Conservation (phyloP, 2,797 vertebrate species). For the Anomalospiza imberbis region DNA sequence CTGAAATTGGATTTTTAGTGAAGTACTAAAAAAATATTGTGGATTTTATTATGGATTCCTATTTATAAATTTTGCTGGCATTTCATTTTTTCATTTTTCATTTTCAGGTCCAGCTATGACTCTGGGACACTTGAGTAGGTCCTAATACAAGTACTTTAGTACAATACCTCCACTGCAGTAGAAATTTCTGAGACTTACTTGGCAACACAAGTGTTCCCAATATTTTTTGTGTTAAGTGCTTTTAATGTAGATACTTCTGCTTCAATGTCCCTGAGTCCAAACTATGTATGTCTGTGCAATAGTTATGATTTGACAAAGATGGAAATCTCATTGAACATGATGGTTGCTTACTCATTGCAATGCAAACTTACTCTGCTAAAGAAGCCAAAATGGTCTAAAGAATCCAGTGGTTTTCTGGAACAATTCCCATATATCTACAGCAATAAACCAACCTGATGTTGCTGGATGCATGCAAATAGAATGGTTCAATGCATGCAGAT, state of each 20-base stretch:
- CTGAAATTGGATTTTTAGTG: background rate
- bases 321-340: background rate
- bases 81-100: background rate
- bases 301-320: background rate
- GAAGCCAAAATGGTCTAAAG: background rate
- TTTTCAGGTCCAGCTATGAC: background rate
- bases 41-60: background rate
- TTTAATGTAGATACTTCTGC: background rate
- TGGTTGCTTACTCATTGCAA: background rate
- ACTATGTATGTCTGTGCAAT: background rate
- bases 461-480: background rate
- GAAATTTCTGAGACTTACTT: background rate
- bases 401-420: background rate
- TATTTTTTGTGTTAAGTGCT: background rate
- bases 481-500: background rate
- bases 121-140: background rate
- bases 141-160: background rate
- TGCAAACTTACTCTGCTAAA: background rate
- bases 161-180: background rate
- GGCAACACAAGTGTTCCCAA: fast-evolving
- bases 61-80: background rate
- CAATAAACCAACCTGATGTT: background rate
- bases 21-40: background rate
- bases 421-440: background rate
- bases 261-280: background rate